phyloP scores from a whole-genome alignment of 2,113 vertebrate genomes.

The Sebastes fasciatus region DNA sequence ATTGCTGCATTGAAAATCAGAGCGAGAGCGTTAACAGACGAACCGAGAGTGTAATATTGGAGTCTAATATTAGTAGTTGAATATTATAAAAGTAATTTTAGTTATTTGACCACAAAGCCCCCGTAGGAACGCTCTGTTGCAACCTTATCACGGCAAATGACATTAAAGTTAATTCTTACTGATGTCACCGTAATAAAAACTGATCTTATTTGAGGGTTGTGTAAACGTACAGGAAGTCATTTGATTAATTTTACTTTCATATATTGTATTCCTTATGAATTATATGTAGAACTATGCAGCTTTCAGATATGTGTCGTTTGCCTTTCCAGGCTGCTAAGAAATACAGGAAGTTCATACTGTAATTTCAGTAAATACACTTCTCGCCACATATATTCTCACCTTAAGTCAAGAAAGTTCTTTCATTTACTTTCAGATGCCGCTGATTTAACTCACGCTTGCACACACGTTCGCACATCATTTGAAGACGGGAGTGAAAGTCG shows the following conservation, averaged over 20 bases:
- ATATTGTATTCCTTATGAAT: constrained; percentile 11
- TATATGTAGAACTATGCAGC: neutral
- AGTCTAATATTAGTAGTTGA: constrained; percentile 37
- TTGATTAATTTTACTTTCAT: constrained; percentile 4
- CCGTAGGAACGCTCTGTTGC: neutral
- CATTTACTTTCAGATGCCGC: constrained; percentile 29
- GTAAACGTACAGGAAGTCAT: constrained; percentile 16
- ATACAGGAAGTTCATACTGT: neutral
- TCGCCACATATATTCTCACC: neutral
- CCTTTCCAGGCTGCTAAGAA: neutral
- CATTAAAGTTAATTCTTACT: constrained; percentile 43
- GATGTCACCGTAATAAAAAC: constrained; percentile 10
- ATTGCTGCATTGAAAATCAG: constrained; percentile 53
- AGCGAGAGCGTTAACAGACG: constrained; percentile 27
- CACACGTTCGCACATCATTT: constrained; percentile 30
- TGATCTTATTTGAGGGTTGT: constrained; percentile 3
- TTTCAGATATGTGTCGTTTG: neutral
- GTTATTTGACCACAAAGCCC: constrained; percentile 41
- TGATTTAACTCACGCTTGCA: constrained; percentile 14
- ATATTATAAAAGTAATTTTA: constrained; percentile 48
- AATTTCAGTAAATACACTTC: constrained; percentile 16
- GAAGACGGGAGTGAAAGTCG: constrained; percentile 45
- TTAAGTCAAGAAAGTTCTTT: constrained; percentile 14
- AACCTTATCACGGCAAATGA: constrained; percentile 35
- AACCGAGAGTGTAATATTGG: constrained; percentile 17